Percentiles rank a stretch among this genome's conserved stretches.
phyloP scores from a whole-genome alignment of 2,113 vertebrate genomes.

The Tamias sibiricus region DNA sequence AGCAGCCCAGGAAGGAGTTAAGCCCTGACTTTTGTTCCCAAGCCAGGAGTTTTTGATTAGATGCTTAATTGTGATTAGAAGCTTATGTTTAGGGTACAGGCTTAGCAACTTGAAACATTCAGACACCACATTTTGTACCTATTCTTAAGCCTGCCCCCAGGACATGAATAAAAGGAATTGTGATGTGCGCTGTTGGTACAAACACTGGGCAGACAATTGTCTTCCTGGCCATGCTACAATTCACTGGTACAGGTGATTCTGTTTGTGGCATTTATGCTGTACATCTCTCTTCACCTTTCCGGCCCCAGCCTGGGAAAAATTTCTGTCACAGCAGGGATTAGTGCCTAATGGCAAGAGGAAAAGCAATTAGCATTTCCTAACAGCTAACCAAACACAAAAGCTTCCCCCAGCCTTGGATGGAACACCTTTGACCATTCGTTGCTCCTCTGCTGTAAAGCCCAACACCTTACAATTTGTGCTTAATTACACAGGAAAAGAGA shows the following conservation, averaged over 20 bases:
- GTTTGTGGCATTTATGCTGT: neutral
- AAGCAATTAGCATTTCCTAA: constrained; percentile 78
- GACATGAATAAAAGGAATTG: constrained; percentile 35
- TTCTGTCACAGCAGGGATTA: constrained; percentile 41
- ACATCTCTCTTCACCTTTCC: constrained; percentile 53
- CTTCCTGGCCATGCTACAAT: neutral
- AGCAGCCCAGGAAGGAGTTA: neutral
- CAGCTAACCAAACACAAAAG: constrained; percentile 71
- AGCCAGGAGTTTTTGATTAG: constrained; percentile 40
- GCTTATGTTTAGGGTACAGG: neutral
- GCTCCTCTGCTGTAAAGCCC: neutral
- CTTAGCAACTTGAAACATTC: constrained; percentile 37
- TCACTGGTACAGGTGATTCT: neutral
- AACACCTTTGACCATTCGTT: constrained; percentile 48
- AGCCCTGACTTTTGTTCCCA: neutral
- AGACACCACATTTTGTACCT: neutral
- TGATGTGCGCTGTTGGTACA: neutral
- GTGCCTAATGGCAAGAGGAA: constrained; percentile 63
- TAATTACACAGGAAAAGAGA: constrained; percentile 66
- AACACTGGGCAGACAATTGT: neutral
- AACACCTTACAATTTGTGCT: constrained; percentile 70
- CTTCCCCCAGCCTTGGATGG: neutral
- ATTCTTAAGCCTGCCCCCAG: neutral
- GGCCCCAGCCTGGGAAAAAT: constrained; percentile 4
- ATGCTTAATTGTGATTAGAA: constrained; percentile 55